These are phyloP conservation scores for Phrynocephalus forsythii DNA, from an alignment of 2,797 vertebrate species.

Conservation along the genomic window DNA sequence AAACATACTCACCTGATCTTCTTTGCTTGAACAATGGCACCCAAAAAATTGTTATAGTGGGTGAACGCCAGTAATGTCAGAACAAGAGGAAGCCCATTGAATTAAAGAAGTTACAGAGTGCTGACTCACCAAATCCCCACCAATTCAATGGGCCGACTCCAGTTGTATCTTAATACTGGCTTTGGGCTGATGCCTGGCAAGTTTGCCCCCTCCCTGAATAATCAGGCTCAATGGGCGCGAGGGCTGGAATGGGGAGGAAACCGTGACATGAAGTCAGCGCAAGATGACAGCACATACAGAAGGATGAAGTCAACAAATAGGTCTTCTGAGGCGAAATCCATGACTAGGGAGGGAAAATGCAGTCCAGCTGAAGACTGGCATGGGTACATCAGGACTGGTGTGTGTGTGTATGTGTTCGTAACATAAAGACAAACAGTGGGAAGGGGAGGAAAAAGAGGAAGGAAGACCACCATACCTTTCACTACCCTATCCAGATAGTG, in stretches of 20 bases:
- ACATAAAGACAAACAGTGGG: conserved; percentile 80
- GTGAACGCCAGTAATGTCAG: too few species aligned
- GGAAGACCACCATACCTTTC: conserved; percentile 98
- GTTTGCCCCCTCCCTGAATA: conserved; percentile 44
- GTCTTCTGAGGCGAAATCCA: conserved; percentile 57
- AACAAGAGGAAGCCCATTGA: too few species aligned
- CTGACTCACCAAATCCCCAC: too few species aligned
- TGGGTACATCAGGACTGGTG: background rate
- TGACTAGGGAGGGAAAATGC: conserved; percentile 64
- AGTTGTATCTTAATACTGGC: too few species aligned
- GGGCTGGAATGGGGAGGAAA: conserved; percentile 53
- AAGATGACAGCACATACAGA: conserved; percentile 42
- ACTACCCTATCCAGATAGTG: conserved; percentile 99
- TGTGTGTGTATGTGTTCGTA: conserved; percentile 23
- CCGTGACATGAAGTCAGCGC: conserved; percentile 62
- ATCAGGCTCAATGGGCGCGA: conserved; percentile 60
- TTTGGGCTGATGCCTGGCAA: background rate
- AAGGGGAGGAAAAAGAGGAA: conserved; percentile 75
- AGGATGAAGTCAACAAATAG: conserved; percentile 35
- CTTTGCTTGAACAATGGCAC: conserved; percentile 43
- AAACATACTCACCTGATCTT: conserved; percentile 70
- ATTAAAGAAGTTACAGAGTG: too few species aligned
- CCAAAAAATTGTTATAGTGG: conserved; percentile 30
- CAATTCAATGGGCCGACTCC: too few species aligned
- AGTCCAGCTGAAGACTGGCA: conserved; percentile 54